phyloP scores from a whole-genome alignment of 2,888 invertebrate species.

The Pterostichus niger region DNA sequence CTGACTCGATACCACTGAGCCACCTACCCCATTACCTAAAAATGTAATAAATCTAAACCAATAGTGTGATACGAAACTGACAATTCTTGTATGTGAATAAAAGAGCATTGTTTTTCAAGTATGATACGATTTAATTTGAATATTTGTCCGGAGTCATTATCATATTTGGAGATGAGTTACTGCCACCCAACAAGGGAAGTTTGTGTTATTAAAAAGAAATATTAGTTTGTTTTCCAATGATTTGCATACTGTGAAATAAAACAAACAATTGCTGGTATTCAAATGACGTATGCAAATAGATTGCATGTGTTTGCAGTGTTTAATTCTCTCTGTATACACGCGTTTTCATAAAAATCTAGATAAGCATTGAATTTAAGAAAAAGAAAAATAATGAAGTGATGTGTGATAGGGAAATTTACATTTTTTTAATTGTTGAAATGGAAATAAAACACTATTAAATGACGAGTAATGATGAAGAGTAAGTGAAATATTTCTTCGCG shows the following conservation, averaged over 20 bases:
- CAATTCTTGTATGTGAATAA: background rate
- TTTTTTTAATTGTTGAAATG: background rate
- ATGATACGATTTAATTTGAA: constrained; percentile 62
- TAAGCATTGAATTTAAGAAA: constrained; percentile 24
- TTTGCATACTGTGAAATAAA: constrained; percentile 46
- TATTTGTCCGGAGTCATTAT: constrained; percentile 53
- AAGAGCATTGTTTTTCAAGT: constrained; percentile 21
- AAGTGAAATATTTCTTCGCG: too few species aligned
- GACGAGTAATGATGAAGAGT: too few species aligned
- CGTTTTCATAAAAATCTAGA: constrained; percentile 30
- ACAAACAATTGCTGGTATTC: constrained; percentile 29
- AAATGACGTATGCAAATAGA: constrained; percentile 56
- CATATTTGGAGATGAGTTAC: constrained; percentile 54
- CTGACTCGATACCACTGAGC: too few species aligned
- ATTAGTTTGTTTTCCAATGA: constrained; percentile 50
- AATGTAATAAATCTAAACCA: too few species aligned
- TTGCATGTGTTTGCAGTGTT: constrained; percentile 40
- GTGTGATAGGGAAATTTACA: background rate
- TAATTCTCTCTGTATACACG: constrained; percentile 36
- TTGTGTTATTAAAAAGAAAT: constrained; percentile 65
- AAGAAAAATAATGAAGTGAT: background rate
- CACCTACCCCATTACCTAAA: too few species aligned
- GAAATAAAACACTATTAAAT: background rate
- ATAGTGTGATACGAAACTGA: constrained; percentile 9
- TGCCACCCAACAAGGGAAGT: background rate